Evolutionary conservation across 2,113 vertebrate species (phyloP).

Genomic region (Caretta caretta): DNA sequence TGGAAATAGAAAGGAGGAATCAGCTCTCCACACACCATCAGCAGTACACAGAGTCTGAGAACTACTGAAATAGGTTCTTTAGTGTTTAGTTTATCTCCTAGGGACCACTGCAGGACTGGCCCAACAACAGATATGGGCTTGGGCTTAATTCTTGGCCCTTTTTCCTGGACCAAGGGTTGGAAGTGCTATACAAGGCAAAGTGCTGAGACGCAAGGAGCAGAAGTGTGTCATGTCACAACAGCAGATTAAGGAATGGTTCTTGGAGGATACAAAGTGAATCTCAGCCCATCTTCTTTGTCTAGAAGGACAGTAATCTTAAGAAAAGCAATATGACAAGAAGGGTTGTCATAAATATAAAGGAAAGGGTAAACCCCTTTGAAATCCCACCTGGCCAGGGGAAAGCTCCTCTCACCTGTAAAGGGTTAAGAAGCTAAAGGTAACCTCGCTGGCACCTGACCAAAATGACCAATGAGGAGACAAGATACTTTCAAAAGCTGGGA

Average conservation of each 20-base stretch:
- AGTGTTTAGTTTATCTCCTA: neutral
- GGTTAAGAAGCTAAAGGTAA: too few relatives aligned
- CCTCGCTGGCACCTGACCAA: too few relatives aligned
- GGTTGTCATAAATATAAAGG: too few relatives aligned
- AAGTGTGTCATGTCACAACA: neutral
- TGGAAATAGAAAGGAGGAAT: neutral
- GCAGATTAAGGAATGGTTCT: neutral
- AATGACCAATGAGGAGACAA: too few relatives aligned
- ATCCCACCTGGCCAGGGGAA: too few relatives aligned
- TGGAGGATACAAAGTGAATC: neutral
- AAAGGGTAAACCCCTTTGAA: too few relatives aligned
- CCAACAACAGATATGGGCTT: neutral
- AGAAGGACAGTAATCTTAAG: neutral
- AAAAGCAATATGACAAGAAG: neutral
- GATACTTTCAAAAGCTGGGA: too few relatives aligned
- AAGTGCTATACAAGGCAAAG: neutral
- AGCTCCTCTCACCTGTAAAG: too few relatives aligned
- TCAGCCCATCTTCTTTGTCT: neutral
- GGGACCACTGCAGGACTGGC: neutral
- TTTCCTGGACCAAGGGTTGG: neutral
- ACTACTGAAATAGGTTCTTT: neutral
- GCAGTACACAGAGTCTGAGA: neutral
- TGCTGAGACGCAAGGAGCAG: neutral
- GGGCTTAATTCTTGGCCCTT: neutral
- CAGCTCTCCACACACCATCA: neutral